Evolutionary conservation across 2,888 invertebrate genomes (phyloP), one percentile per base, ranked within the genome.

Genomic region (Thelaira solivaga): DNA sequence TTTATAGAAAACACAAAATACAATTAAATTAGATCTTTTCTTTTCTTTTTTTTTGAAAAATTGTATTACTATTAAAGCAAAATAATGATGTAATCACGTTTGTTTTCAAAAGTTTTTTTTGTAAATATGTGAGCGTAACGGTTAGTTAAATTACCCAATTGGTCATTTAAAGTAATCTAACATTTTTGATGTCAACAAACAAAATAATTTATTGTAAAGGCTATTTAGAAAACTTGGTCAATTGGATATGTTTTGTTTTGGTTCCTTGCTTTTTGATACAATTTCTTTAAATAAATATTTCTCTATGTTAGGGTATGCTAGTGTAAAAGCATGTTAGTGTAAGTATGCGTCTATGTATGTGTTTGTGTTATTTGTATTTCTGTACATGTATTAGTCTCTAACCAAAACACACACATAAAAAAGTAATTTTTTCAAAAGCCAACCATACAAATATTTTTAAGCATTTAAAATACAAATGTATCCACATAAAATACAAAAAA

Each of bases 11-110:
- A 57, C 7, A 26, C 10, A 51, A 41, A 13, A 13, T 8, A 47
- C 16, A 34, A 49, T n/a, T 24, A 39, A 31, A 29, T 31, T 2
- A 4, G 10, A 59, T 31, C 53, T 55, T 71, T 76, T 61, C 22
- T 61, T 59, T 45, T 53, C n/a, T 57, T 24, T 57, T 13, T 45
- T 47, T 57, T 53, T 43, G 20, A 51, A n/a, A n/a, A n/a, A n/a
- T n/a, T n/a, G n/a, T n/a, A 8, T 51, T 49, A 5, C 36, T 31
- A 49, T 53, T 34, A 47, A 57, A 34, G 29, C 1, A n/a, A 41
- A 53, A 36, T 49, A 64, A 24, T 73, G 26, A 62, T 72, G 57
- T 55, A 72, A 64, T 68, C 49, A 57, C 47, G 31, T 57, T 62
- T 57, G 18, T 43, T 72, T n/a, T 49, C 13, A 67, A 72, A 36